phyloP scores from a whole-genome alignment of 2,797 vertebrate species.

The Poecilia velifera region DNA sequence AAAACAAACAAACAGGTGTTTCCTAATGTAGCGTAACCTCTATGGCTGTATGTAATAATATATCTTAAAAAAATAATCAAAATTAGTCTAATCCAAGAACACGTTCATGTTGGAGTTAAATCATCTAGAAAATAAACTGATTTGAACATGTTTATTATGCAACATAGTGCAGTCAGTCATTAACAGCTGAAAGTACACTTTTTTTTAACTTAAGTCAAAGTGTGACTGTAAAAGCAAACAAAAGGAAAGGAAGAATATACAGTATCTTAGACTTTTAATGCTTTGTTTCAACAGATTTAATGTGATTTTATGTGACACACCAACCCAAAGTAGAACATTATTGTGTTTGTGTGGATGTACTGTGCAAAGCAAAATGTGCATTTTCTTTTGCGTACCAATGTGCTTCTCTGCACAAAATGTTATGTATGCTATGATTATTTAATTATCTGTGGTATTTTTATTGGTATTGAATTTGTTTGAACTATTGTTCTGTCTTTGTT shows the following conservation, averaged over 20 bases:
- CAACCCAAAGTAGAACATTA: neutral
- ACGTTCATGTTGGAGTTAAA: neutral
- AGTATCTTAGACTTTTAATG: neutral
- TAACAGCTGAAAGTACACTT: too few relatives aligned
- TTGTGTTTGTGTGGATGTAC: too few relatives aligned
- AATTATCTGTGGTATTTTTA: too few relatives aligned
- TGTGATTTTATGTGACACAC: neutral
- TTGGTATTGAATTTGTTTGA: too few relatives aligned
- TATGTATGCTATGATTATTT: too few relatives aligned
- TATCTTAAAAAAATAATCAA: neutral
- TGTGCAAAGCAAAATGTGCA: too few relatives aligned
- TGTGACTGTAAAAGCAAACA: neutral
- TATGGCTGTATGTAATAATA: neutral
- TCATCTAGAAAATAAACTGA: neutral
- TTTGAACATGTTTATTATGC: neutral
- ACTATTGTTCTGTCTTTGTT: too few relatives aligned
- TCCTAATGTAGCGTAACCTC: neutral
- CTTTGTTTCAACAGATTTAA: neutral
- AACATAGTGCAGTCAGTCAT: too few relatives aligned
- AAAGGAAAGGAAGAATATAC: neutral
- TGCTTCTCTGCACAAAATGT: too few relatives aligned
- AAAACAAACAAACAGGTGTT: constrained; percentile 57
- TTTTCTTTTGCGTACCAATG: too few relatives aligned
- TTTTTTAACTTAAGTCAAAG: neutral
- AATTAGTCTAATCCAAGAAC: neutral